Evolutionary conservation across 2,888 invertebrate species (phyloP), one percentile per base, ranked within the genome.

Genomic region (Operophtera brumata): DNA sequence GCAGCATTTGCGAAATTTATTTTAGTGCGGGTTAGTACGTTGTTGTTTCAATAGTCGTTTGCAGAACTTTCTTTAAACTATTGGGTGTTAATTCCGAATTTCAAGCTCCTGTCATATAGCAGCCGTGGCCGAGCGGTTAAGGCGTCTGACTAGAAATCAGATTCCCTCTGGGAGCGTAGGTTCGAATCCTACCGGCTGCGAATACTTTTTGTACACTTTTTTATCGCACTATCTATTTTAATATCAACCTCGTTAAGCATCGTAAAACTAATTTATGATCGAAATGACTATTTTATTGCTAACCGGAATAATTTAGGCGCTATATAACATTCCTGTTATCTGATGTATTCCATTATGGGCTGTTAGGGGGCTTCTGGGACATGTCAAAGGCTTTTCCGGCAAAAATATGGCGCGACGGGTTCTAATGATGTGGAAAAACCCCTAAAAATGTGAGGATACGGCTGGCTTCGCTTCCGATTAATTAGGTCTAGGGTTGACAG

Each of bases 141-240:
- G 94, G 94, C 94, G 94, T 94, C 94, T 94, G 94, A 94, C 94
- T 94, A 93, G 94, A 94, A 94, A 94, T 93, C 93, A 93, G 94
- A 94, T 94, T 94, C 94, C 94, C 94, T 94, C 94, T 94, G 94
- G 94, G 94, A 94, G 94, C 94, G 94, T 94, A 94, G 94, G 94
- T 95, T 94, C 94, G 94, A 94, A 94, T 94, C 94, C 94, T 94
- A 94, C 94, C 94, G 94, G 93, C 94, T 94, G 94, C 94, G 94
- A 71, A 72, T 1, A 53, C 39, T 65, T 69, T 0, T 49, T 57
- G 64, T 71, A 73, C 14, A 14, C 14, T n/a, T n/a, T 13, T 7
- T 36, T 25, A 26, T 48, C n/a, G 9, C 30, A 1, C 39, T 32
- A 40, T 46, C 45, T 32, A n/a, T 37, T 32, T 69, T 69, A 63